Conservation (phyloP, 2,888 invertebrate species). For the Pseudanteris insignis region DNA sequence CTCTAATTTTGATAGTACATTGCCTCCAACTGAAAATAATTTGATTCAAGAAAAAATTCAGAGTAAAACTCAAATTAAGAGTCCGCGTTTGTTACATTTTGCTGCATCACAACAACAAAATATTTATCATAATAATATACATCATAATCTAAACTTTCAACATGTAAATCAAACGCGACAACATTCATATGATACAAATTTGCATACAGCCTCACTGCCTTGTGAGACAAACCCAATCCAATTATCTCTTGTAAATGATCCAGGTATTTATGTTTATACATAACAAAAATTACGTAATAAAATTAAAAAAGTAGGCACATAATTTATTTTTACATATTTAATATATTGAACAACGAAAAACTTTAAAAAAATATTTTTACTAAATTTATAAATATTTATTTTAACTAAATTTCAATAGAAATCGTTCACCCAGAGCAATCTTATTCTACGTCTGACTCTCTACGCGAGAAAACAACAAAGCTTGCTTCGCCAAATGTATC, state of each 20-base stretch:
- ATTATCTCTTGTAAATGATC: slow-evolving; percentile 52
- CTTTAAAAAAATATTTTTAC: no score
- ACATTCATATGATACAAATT: slow-evolving; percentile 56
- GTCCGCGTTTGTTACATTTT: slow-evolving; percentile 50
- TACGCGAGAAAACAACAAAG: slow-evolving; percentile 47
- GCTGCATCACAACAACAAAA: slow-evolving; percentile 46
- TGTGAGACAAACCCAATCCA: slow-evolving; percentile 51
- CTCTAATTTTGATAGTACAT: slow-evolving; percentile 48
- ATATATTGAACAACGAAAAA: no score
- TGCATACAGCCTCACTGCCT: slow-evolving; percentile 54
- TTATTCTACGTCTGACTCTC: no score
- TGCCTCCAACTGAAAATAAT: slow-evolving; percentile 40
- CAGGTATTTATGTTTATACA: no score
- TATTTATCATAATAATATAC: slow-evolving; percentile 48
- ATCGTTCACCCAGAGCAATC: no score
- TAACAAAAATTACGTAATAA: no score
- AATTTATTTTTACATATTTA: no score
- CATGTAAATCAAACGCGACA: no score
- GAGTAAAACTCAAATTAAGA: slow-evolving; percentile 50
- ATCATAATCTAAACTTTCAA: slow-evolving; percentile 54
- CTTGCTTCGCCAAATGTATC: slow-evolving; percentile 49
- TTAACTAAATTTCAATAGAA: no score
- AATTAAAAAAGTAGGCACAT: no score
- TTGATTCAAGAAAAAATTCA: slow-evolving; percentile 52
- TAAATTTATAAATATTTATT: no score